These are phyloP conservation scores for Macroglossus sobrinus DNA, from an alignment of 2,113 vertebrate genomes.

Conservation along the genomic window DNA sequence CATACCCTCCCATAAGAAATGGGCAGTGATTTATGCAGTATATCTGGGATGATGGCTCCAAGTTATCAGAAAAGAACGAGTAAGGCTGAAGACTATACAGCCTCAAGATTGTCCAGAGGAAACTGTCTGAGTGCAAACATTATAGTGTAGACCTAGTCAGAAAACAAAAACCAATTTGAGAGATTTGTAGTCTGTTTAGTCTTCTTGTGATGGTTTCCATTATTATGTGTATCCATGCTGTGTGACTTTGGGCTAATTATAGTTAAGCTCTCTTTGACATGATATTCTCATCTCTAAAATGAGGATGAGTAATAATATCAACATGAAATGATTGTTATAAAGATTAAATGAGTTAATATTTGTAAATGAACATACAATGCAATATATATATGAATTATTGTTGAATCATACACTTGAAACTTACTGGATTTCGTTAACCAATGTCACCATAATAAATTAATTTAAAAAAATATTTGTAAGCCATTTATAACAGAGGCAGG, in stretches of 20 bases:
- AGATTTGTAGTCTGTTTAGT: not conserved
- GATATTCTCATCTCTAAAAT: not conserved
- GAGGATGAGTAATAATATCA: not conserved
- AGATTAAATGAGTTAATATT: constrained; percentile 2
- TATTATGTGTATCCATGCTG: not conserved
- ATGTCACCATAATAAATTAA: too few relatives aligned
- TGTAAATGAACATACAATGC: not conserved
- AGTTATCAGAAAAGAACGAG: not conserved
- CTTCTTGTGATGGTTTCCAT: not conserved
- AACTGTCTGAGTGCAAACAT: not conserved
- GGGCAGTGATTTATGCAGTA: not conserved
- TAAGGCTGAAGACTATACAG: not conserved
- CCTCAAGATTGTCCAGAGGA: not conserved
- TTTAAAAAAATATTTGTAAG: not conserved
- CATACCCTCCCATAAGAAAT: not conserved
- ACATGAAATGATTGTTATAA: not conserved
- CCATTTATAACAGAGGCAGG: not conserved
- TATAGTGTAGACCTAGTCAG: not conserved
- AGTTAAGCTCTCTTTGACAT: not conserved
- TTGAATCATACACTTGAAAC: too few relatives aligned
- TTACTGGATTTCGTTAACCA: too few relatives aligned
- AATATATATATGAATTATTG: too few relatives aligned
- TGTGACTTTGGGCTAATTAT: not conserved
- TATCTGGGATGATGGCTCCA: not conserved
- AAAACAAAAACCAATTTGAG: not conserved